A percentile compares a stretch with the other conserved stretches of the same genome.
phyloP scores from a whole-genome alignment of 92 coral and sea anemone genomes.

The Scolanthus callimorphus region DNA sequence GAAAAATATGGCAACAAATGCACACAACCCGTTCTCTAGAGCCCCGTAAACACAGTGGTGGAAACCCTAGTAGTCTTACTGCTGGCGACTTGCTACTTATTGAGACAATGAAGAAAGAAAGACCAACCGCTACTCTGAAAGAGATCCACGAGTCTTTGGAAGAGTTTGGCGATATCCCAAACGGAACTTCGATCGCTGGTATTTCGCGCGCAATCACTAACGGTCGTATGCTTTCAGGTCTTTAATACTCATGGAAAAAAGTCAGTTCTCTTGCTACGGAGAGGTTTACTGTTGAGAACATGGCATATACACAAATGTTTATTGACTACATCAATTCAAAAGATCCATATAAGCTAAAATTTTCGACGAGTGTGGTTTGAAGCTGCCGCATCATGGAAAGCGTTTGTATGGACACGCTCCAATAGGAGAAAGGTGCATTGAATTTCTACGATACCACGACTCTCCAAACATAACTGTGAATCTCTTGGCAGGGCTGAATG shows the following conservation, averaged over 20 bases:
- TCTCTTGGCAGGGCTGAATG: too few species aligned
- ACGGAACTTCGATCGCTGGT: constrained; percentile 19
- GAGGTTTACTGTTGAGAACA: too few species aligned
- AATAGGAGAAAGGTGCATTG: constrained; percentile 51
- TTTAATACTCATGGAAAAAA: constrained; percentile 34
- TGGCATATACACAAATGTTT: too few species aligned
- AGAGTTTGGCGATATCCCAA: constrained; percentile 33
- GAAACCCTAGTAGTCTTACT: too few species aligned
- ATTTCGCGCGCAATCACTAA: constrained; percentile 16
- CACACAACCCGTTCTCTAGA: background rate
- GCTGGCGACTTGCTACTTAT: too few species aligned
- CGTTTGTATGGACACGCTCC: too few species aligned
- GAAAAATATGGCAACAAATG: constrained; percentile 9
- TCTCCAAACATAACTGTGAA: constrained; percentile 56
- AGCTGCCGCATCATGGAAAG: constrained; percentile 40
- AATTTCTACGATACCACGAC: constrained; percentile 25
- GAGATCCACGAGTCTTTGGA: constrained; percentile 1
- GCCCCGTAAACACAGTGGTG: too few species aligned
- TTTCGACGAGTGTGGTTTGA: constrained; percentile 49
- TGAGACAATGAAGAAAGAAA: too few species aligned
- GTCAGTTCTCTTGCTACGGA: too few species aligned
- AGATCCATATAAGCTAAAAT: constrained; percentile 29
- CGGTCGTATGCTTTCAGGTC: constrained; percentile 21
- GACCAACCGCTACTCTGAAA: too few species aligned
- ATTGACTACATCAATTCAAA: too few species aligned